Conservation (phyloP, 2,888 invertebrate genomes). For the Choreutis nemorana region DNA sequence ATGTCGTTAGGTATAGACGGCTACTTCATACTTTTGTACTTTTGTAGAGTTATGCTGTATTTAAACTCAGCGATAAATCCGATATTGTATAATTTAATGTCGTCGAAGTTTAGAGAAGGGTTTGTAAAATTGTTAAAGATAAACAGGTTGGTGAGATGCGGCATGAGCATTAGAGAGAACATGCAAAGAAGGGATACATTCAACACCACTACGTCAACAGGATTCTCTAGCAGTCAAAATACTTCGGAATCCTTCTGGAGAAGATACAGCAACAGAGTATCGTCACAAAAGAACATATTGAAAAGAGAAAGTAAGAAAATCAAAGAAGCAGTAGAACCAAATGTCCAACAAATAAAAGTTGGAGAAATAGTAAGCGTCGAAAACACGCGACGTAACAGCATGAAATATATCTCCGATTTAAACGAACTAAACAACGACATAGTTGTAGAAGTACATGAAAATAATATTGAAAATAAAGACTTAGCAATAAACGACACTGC, state of each 20-base stretch:
- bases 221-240: conserved; percentile 65
- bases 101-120: conserved; percentile 87
- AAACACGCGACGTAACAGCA: conserved; percentile 55
- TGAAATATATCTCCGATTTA: conserved; percentile 50
- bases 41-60: conserved; percentile 88
- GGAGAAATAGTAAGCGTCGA: conserved; percentile 53
- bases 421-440: conserved; percentile 32
- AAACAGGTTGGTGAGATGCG: conserved; percentile 50
- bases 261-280: conserved; percentile 63
- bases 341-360: conserved; percentile 39
- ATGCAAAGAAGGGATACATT: conserved; percentile 73
- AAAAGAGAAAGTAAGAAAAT: conserved; percentile 43
- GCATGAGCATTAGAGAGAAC: conserved; percentile 49
- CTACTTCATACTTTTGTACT: conserved; percentile 84
- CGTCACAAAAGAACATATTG: conserved; percentile 42
- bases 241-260: conserved; percentile 71
- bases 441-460: conserved; percentile 30
- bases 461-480: conserved; percentile 15
- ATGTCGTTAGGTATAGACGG: conserved; percentile 77
- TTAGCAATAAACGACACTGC: conserved; percentile 21
- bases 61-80: conserved; percentile 93
- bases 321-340: conserved; percentile 29
- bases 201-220: conserved; percentile 70
- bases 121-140: conserved; percentile 72
- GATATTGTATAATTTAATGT: conserved; percentile 90